Evolutionary conservation across 2,888 invertebrate genomes (phyloP), one percentile per base, ranked within the genome.

Genomic region (Neoscelio sp.): DNA sequence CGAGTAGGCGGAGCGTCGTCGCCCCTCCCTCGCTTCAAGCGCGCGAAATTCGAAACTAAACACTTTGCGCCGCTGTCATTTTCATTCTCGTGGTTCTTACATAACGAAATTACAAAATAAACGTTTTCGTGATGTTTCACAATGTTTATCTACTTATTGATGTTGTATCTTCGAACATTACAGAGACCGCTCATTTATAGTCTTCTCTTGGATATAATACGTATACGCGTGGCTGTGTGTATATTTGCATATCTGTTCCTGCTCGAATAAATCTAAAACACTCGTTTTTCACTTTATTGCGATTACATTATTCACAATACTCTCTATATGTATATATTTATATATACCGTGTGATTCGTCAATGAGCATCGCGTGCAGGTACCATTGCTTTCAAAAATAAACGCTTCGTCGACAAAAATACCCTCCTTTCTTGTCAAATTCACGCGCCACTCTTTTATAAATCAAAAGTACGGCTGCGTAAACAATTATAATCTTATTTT

Each of bases 141-240:
- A 23, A 26, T 33, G 13, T 42, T n/a, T 18, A 4, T 28, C 40
- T 65, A 68, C 30, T 26, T 23, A 33, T 42, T 38, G 20, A 35
- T 58, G 58, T 54, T 56, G 67, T 60, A 70, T 74, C 62, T 74
- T 74, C 73, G 17, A 77, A 80, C 80, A 77, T 73, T 73, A 64
- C 76, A 70, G 40, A 78, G 73, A 78, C 58, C 70, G 71, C 76
- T 73, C 62, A 40, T 23, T 67, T 70, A 58, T 81, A 84, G 82
- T 86, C 82, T 83, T 85, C 80, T 81, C 44, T 56, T 80, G 75
- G 73, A 64, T 84, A 60, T 83, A 50, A 82, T 83, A 81, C 78
- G 76, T 83, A 80, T 85, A 82, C 65, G 77, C 82, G 81, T 84
- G 79, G 71, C 78, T 81, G 80, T 76, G 77, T 78, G 80, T 78